A percentile compares a stretch with the other conserved stretches of the same genome.
Evolutionary conservation across 2,113 vertebrate species (phyloP).

Genomic region (Pseudolaguvia tuberculata): DNA sequence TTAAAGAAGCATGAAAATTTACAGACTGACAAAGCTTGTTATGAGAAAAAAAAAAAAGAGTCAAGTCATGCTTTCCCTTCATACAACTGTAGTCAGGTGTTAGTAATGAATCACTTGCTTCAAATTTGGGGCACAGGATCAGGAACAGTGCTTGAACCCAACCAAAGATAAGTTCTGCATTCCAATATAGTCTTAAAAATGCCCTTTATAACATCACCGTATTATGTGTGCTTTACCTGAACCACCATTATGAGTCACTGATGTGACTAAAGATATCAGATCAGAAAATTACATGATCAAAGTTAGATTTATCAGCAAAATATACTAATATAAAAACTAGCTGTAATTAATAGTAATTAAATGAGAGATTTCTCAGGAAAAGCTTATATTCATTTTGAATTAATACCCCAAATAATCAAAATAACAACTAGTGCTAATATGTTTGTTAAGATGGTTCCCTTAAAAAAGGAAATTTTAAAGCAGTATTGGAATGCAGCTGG

Average conservation of each 20-base stretch:
- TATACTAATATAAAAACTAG: background rate
- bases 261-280: background rate
- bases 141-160: slow-evolving; percentile 47
- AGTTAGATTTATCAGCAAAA: background rate
- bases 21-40: slow-evolving; percentile 46
- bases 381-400: background rate
- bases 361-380: too few species aligned
- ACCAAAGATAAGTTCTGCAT: slow-evolving; percentile 36
- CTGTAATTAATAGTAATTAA: background rate
- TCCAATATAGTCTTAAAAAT: slow-evolving; percentile 19
- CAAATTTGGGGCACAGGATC: background rate
- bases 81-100: slow-evolving; percentile 9
- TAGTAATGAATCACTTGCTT: slow-evolving; percentile 13
- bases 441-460: background rate
- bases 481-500: slow-evolving; percentile 32
- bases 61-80: slow-evolving; percentile 53
- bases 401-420: background rate
- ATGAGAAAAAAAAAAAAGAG: slow-evolving; percentile 44
- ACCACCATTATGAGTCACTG: background rate
- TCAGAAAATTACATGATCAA: background rate
- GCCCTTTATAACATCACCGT: slow-evolving; percentile 4
- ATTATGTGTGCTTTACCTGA: background rate
- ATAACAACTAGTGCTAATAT: background rate
- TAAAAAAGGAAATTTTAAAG: slow-evolving; percentile 12
- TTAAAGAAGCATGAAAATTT: slow-evolving; percentile 49